Evolutionary conservation across 2,888 invertebrate genomes (phyloP).

Genomic region (Heteromyza rotundicornis): DNA sequence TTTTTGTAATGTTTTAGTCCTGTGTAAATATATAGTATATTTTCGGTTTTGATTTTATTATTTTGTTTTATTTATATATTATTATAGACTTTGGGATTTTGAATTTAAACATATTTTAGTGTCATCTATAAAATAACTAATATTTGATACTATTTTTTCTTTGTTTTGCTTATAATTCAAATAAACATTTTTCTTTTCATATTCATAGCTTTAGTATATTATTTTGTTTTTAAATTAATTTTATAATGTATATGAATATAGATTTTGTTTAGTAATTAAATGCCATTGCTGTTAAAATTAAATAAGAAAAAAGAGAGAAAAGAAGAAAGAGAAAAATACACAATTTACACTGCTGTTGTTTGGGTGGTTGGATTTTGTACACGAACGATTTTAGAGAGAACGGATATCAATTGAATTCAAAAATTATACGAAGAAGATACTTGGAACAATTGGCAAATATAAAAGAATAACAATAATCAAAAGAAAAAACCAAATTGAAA

Average conservation of each 20-base stretch:
- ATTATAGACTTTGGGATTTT: not conserved
- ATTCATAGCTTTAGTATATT: constrained; percentile 6
- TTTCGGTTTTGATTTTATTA: too few relatives aligned
- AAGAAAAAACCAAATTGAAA: too few relatives aligned
- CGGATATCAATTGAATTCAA: too few relatives aligned
- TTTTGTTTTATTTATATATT: too few relatives aligned
- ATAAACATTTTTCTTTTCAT: constrained; percentile 27
- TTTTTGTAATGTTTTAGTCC: constrained; percentile 21
- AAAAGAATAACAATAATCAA: too few relatives aligned
- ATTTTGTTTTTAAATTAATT: constrained; percentile 4
- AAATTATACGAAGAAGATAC: too few relatives aligned
- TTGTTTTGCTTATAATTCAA: constrained; percentile 14
- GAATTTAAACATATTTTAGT: constrained; percentile 9
- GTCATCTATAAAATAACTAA: constrained; percentile 33
- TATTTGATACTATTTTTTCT: constrained; percentile 6
- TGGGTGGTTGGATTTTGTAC: not conserved
- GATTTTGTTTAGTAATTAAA: constrained; percentile 50
- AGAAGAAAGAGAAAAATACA: constrained; percentile 43
- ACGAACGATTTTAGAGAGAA: not conserved
- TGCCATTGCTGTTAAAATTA: constrained; percentile 53
- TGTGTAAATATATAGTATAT: constrained; percentile 25
- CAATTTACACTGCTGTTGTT: constrained; percentile 36
- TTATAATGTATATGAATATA: constrained; percentile 1
- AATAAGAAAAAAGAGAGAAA: constrained; percentile 51
- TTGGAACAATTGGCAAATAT: constrained; percentile 18